Base-by-base conservation (phyloP, 2,888 invertebrate genomes). In the Ommatoiulus sabulosus region DNA sequence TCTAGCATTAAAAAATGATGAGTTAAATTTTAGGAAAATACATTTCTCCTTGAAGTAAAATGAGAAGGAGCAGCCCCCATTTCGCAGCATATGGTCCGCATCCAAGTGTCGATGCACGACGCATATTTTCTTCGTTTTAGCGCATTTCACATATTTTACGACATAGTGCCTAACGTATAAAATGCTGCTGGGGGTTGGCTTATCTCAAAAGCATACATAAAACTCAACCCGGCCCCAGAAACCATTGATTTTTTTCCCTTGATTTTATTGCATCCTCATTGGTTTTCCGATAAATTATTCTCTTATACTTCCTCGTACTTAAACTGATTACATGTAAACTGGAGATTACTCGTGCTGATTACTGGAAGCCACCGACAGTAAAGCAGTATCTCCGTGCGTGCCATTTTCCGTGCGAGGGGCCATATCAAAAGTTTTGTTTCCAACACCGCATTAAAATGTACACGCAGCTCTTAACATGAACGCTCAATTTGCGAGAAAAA, bases 101-200 rank as follows among this genome's bases (percentile, higher is more conserved):
- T 72, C 72, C 72, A 24, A 20, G 72, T 72, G 72, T 72, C 72
- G 72, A 72, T 72, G 72, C 72, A 72, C 24, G 20, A 72, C 72
- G 24, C 72, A 72, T 72, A 72, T 72, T 72, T 72, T 72, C 72
- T 24, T 24, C 72, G 72, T 72, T 72, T 72, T 72, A 72, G 72
- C 72, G 72, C 72, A 72, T 72, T 72, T 72, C 72, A 72, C 72
- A 72, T 72, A 72, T 72, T 72, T 72, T 72, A 72, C 72, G 72
- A 72, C 72, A 72, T 72, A 72, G 72, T 72, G 72, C 72, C 72
- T 72, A 72, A 72, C 72, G 72, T 24, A 72, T 72, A 72, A 72
- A 72, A 72, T 72, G 72, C 72, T 72, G 24, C 72, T 72, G 72
- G 72, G 72, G 72, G 72, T 72, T 72, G 72, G 72, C 72, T 72